Evolutionary conservation across 2,888 invertebrate species (phyloP), one percentile per base, ranked within the genome.

Genomic region (Norana najaformis): DNA sequence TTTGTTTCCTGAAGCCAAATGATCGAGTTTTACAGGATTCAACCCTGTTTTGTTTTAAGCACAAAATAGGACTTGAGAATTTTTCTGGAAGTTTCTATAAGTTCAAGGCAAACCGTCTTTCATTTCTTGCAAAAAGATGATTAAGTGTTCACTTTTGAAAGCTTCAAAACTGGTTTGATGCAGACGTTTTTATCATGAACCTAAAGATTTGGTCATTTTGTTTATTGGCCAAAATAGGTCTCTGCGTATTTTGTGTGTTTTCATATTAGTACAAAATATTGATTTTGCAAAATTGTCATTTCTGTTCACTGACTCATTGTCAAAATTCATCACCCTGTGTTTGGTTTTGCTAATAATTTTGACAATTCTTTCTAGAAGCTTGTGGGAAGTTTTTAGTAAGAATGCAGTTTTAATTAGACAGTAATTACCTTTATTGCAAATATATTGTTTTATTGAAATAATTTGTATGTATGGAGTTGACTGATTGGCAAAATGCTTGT

Each of bases 11-110:
- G 30, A 69, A 69, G 69, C 69, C 69, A 69, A 69, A 69, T 30
- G 6, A 69, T 3, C n/a, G n/a, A 69, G n/a, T 30, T 69, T 8
- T 69, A n/a, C 8, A 13, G 69, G 0, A n/a, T 69, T 8, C 6
- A n/a, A 69, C 30, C n/a, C 8, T 69, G 30, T n/a, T 69, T 41
- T 69, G 11, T 16, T 11, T 5, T n/a, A n/a, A n/a, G n/a, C n/a
- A n/a, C 69, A 69, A n/a, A 69, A 69, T n/a, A n/a, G 30, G 69
- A 69, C 69, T 69, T n/a, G 69, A 69, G 69, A 69, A 69, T 69
- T 11, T 69, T 69, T 69, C 69, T n/a, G 23, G 1, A 69, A 30
- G 69, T 69, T 69, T 69, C 69, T n/a, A n/a, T n/a, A n/a, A 5
- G 69, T 69, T n/a, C n/a, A n/a, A n/a, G 53, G 53, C 23, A 53